phyloP scores from a whole-genome alignment of 2,888 invertebrate species.

The Ecdyonurus torrentis region DNA sequence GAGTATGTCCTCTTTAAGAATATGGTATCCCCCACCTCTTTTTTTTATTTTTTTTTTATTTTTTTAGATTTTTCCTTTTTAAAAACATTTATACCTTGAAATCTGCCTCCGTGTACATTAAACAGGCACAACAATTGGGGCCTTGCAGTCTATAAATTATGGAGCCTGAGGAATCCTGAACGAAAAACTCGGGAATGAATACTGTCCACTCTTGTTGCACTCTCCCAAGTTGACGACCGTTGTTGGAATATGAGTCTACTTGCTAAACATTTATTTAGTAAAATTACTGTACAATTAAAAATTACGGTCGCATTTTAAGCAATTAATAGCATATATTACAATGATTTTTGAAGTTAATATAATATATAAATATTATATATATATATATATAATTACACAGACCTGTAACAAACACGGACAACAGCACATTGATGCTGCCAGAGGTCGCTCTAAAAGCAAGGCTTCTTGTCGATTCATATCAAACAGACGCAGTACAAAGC shows the following conservation, averaged over 20 bases:
- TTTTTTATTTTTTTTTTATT: too few species aligned
- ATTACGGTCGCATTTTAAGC: neutral
- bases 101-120: constrained; percentile 40
- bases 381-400: too few species aligned
- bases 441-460: constrained; percentile 47
- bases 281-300: neutral
- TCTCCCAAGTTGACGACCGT: constrained; percentile 50
- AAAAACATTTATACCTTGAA: constrained; percentile 43
- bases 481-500: constrained; percentile 60
- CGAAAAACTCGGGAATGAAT: constrained; percentile 45
- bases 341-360: too few species aligned
- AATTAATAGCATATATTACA: too few species aligned
- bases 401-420: constrained; percentile 59
- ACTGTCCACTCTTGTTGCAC: constrained; percentile 51
- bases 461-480: constrained; percentile 75
- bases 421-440: constrained; percentile 51
- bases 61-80: too few species aligned
- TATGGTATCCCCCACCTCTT: too few species aligned
- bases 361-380: too few species aligned
- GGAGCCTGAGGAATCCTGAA: constrained; percentile 44
- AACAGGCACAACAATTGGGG: constrained; percentile 44
- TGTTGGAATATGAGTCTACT: constrained; percentile 54
- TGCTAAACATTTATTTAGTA: constrained; percentile 25
- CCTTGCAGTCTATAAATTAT: constrained; percentile 55
- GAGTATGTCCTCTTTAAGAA: too few species aligned